Percentiles rank a stretch among this genome's conserved stretches.
Conservation (phyloP, 2,113 vertebrate genomes). For the Caracal caracal region DNA sequence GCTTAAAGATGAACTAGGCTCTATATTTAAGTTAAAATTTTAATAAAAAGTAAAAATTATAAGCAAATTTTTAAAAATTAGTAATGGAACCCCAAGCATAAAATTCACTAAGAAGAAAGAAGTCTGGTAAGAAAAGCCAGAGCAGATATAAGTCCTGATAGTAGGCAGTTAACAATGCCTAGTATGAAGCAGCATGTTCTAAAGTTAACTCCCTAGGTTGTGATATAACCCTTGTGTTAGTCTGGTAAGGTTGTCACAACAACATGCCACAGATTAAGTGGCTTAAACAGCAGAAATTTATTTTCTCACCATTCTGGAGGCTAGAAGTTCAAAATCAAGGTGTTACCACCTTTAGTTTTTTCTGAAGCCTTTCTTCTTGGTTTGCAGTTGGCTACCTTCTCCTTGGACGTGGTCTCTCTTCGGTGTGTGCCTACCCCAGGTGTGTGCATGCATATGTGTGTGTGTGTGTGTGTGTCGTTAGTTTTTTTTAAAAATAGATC, state of each 20-base stretch:
- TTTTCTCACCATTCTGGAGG: not conserved
- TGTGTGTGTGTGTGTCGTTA: not conserved
- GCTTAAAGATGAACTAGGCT: not conserved
- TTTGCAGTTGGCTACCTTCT: not conserved
- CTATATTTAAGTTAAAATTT: not conserved
- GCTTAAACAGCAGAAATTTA: not conserved
- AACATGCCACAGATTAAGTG: not conserved
- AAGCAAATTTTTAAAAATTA: not conserved
- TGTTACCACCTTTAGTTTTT: not conserved
- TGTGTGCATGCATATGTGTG: not conserved
- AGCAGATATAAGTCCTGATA: not conserved
- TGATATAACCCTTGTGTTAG: not conserved
- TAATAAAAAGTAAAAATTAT: not conserved
- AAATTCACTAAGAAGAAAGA: not conserved
- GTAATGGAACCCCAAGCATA: not conserved
- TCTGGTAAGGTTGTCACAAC: not conserved
- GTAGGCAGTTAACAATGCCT: not conserved
- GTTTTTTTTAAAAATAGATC: not conserved
- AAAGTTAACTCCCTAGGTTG: not conserved
- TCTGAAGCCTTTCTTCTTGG: not conserved
- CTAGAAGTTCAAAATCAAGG: not conserved
- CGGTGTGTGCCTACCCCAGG: not conserved
- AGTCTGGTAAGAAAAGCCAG: not conserved
- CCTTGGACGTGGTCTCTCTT: not conserved
- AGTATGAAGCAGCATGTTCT: not conserved